A percentile compares a stretch with the other conserved stretches of the same genome.
phyloP scores from a whole-genome alignment of 2,797 vertebrate species.

The Bucorvus abyssinicus region DNA sequence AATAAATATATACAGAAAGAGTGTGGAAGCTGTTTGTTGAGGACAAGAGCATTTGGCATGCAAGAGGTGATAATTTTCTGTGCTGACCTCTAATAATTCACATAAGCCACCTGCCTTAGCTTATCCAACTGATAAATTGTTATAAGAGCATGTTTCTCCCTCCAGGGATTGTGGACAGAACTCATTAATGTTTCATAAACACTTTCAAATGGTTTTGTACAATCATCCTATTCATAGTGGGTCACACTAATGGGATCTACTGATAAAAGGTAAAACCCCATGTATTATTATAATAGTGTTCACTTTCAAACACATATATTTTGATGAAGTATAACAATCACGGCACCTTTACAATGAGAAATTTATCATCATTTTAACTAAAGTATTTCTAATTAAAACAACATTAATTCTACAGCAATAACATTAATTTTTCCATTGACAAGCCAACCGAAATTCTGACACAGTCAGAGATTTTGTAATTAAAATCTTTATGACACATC shows the following conservation, averaged over 20 bases:
- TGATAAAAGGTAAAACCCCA: background rate
- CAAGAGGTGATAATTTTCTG: background rate
- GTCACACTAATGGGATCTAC: conserved; percentile 1
- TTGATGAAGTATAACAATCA: background rate
- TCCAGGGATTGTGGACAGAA: background rate
- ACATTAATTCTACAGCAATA: background rate
- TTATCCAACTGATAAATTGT: conserved; percentile 44
- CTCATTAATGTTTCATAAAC: conserved; percentile 51
- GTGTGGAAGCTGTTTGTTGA: background rate
- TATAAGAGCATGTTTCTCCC: background rate
- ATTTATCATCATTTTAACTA: background rate
- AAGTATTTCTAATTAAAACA: background rate
- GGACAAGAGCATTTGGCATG: background rate
- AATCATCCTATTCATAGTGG: background rate
- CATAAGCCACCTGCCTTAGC: conserved; percentile 2
- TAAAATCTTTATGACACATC: background rate
- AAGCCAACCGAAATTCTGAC: conserved; percentile 4
- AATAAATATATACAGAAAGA: background rate
- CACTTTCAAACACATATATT: background rate
- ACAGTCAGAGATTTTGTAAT: background rate
- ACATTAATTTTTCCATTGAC: background rate
- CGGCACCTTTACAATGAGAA: background rate
- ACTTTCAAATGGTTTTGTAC: conserved; percentile 21
- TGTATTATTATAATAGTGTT: background rate
- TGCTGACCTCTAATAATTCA: conserved; percentile 20